Percentiles rank a stretch among this genome's conserved stretches.
Conservation (phyloP, 2,797 vertebrate genomes). For the Chiroxiphia lanceolata region DNA sequence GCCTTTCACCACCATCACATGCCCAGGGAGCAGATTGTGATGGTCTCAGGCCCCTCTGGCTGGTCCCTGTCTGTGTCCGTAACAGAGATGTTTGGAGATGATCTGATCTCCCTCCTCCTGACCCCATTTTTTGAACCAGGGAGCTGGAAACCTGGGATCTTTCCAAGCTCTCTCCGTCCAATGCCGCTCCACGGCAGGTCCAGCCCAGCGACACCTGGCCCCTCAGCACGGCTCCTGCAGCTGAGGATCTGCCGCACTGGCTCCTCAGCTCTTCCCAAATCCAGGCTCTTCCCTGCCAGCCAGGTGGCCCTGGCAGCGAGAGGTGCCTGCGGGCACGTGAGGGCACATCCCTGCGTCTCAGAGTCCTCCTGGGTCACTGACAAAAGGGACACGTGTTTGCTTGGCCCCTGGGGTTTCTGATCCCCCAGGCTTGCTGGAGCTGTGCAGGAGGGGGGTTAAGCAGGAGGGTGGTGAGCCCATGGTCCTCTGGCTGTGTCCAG, state of each 20-base stretch:
- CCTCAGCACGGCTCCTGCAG: conserved; percentile 40
- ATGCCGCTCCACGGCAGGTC: not conserved
- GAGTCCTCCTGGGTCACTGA: not conserved
- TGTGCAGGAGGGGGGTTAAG: not conserved
- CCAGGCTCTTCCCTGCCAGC: not conserved
- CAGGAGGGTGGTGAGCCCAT: not conserved
- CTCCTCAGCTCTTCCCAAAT: not conserved
- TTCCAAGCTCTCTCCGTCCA: not conserved
- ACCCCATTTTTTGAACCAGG: not conserved
- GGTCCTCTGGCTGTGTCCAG: fast-evolving
- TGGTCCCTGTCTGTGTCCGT: not conserved
- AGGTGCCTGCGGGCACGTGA: not conserved
- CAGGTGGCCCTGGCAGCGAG: not conserved
- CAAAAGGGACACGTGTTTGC: fast-evolving
- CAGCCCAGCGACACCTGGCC: conserved; percentile 10
- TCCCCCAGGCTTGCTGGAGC: fast-evolving
- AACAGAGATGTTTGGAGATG: not conserved
- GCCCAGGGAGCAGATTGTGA: not conserved
- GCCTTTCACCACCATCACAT: not conserved
- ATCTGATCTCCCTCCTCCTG: conserved; percentile 2
- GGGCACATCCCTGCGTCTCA: fast-evolving
- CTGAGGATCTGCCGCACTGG: not conserved
- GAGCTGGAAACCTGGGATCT: not conserved
- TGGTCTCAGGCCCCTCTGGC: not conserved
- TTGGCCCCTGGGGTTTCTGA: not conserved